A percentile compares a stretch with the other conserved stretches of the same genome.
These are phyloP conservation scores for Spodoptera picta DNA, from an alignment of 2,888 invertebrate genomes.

Conservation along the genomic window DNA sequence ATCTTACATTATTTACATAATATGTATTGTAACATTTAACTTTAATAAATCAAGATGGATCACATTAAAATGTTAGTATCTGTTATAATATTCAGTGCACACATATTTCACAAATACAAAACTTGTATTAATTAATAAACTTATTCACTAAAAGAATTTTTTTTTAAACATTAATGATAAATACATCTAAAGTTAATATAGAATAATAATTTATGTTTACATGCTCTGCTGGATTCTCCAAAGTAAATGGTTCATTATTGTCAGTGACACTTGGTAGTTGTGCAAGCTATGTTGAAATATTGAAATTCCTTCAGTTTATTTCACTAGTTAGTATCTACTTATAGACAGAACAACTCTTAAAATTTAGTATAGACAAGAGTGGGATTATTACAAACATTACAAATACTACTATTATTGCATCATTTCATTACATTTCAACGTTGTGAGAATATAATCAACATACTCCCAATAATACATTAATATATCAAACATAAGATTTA, in stretches of 20 bases:
- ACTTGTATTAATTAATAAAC: slow-evolving; percentile 58
- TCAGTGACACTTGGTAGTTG: slow-evolving; percentile 38
- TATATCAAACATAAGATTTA: slow-evolving; percentile 36
- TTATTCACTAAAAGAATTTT: slow-evolving; percentile 58
- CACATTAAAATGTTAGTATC: slow-evolving; percentile 38
- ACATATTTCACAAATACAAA: slow-evolving; percentile 52
- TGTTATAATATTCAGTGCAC: slow-evolving; percentile 48
- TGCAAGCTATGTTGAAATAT: slow-evolving; percentile 19
- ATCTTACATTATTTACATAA: slow-evolving; percentile 70
- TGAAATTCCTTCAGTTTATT: not conserved
- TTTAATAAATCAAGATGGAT: slow-evolving; percentile 45
- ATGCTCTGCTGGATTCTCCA: slow-evolving; percentile 40
- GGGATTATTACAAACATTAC: slow-evolving; percentile 32
- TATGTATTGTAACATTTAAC: slow-evolving; percentile 42
- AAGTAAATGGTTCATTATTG: slow-evolving; percentile 50
- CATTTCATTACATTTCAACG: slow-evolving; percentile 27
- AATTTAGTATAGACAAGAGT: slow-evolving; percentile 17
- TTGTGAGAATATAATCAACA: slow-evolving; percentile 38
- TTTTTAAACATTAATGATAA: slow-evolving; percentile 46
- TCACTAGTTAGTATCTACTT: slow-evolving; percentile 12
- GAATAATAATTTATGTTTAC: slow-evolving; percentile 53
- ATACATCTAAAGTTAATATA: slow-evolving; percentile 52
- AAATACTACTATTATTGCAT: slow-evolving; percentile 36
- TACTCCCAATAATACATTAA: slow-evolving; percentile 36
- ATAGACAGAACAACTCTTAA: slow-evolving; percentile 11